Base-by-base conservation (phyloP, 1,140 invertebrate species). In the Drosophila bifasciata region DNA sequence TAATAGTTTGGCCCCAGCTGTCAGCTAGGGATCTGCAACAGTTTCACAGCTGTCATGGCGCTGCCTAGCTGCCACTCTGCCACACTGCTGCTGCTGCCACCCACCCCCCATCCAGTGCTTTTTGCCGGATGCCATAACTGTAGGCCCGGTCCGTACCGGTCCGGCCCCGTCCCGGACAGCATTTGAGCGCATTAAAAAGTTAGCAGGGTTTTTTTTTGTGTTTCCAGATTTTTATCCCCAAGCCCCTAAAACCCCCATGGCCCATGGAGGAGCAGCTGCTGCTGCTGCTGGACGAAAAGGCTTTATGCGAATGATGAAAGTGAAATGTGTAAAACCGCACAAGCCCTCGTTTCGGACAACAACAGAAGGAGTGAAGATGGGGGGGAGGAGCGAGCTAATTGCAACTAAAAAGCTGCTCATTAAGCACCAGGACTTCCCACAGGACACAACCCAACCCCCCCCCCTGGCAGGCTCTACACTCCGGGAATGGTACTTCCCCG, bases 401-500 rank as follows among this genome's bases (percentile, higher is more conserved):
- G 80, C 78, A 80, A 77, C 66, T 76, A 80, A 76, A 84, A 84
- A 84, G 76, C 86, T 86, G 76, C 76, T 84, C 80, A 84, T 84
- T 84, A 86, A 76, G 80, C 55, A 17, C 17, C 55, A 11, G 39
- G 32, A 36, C 11, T 36, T 13, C 32, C 32, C 32, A 36, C 9
- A 11, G 32, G 32, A 36, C 19, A 2, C 19, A 21, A 21, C 19
- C 19, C 19, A 21, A 21, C 19, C 19, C 32, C 3, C 32, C 11
- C 69, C 40, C 25, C 55, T 23, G 63, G 52, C 23, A 40, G 64
- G 25, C 61, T 41, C 2, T 16, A 1, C 5, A 17, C 41, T n/a
- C n/a, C n/a, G n/a, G 16, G 13, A 7, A 21, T 9, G 15, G 8
- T 36, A 17, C 11, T 43, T 19, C 49, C 64, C 40, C n/a, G n/a